Base-by-base conservation (phyloP, 2,113 vertebrate species). In the Cebidichthys violaceus region DNA sequence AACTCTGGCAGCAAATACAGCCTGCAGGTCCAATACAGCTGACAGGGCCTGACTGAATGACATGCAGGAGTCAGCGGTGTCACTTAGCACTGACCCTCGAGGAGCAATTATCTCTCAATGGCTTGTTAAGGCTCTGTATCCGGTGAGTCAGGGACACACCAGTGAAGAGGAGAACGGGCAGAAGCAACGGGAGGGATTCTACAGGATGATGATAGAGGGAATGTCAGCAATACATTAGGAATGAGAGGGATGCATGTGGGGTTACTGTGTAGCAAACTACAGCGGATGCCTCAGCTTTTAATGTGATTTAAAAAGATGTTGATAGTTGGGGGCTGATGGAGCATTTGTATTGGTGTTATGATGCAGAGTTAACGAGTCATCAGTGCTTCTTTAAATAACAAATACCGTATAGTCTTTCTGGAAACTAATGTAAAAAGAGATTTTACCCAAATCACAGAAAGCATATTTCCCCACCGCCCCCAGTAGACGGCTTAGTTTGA, bases 31-130 rank as follows among this genome's bases (percentile, higher is more conserved):
- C 57, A 71, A 74, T 82, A 35, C 66, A 61, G 6, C 73, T 67
- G 67, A 84, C 81, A 27, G 45, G 66, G 59, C 35, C 67, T 50
- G 76, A 85, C 61, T 81, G 68, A 77, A 70, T 89, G 84, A 84
- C 85, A 71, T 35, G n/a, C 33, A 76, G 71, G 69, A 80, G 50
- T 77, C 84, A 66, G 75, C 29, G 54, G 78, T 90, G 79, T 85
- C 83, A 74, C 70, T 87, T 82, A 69, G 41, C 72, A 7, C 65
- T 62, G 86, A 69, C 75, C 87, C 87, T 89, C 31, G 24, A 85
- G 90, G 79, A 82, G 82, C 85, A 91, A 92, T 94, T 94, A 91
- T 90, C 84, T 75, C 79, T 81, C 67, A 20, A 2, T 45, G 72
- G 61, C 84, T 92, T 67, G 47, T 92, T 93, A 90, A 70, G 75